These are phyloP conservation scores for Pyrocephalus nanus DNA, from an alignment of 2,797 vertebrate species.

Conservation along the genomic window DNA sequence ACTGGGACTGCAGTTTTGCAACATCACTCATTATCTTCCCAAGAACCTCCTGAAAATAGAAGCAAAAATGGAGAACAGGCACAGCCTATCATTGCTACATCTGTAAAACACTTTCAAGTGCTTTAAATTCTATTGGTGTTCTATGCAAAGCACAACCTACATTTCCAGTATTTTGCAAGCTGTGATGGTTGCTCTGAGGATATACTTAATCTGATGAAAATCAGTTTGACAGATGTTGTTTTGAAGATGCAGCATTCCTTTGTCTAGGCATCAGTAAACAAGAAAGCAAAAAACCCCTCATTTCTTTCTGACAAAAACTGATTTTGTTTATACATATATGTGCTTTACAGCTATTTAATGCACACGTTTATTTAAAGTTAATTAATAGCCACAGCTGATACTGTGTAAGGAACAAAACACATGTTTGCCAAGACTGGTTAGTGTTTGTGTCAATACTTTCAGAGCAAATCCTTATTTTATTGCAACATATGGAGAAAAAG, in stretches of 20 bases:
- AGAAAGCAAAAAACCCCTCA: not conserved
- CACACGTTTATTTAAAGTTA: not conserved
- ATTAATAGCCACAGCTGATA: not conserved
- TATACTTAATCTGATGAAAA: slow-evolving; percentile 71
- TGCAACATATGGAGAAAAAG: not conserved
- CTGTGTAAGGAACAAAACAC: not conserved
- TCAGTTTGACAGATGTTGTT: slow-evolving; percentile 69
- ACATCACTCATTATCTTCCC: not conserved
- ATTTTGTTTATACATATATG: not conserved
- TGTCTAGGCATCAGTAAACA: slow-evolving; percentile 41
- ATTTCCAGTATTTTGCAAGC: slow-evolving; percentile 57
- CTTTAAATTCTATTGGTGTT: slow-evolving; percentile 41
- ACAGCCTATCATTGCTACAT: not conserved
- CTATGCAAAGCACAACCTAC: slow-evolving; percentile 46
- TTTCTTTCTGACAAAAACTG: not conserved
- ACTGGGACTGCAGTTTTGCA: not conserved
- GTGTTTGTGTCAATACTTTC: not conserved
- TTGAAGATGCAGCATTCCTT: slow-evolving; percentile 57
- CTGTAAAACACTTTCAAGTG: not conserved
- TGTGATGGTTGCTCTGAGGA: slow-evolving; percentile 51
- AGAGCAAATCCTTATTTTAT: not conserved
- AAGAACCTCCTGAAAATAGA: not conserved
- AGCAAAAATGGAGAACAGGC: not conserved
- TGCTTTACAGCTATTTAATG: not conserved
- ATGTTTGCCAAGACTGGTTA: not conserved